Percentiles rank a stretch among this genome's conserved stretches.
phyloP scores from a whole-genome alignment of 2,888 invertebrate species.

The Megalurothrips usitatus region DNA sequence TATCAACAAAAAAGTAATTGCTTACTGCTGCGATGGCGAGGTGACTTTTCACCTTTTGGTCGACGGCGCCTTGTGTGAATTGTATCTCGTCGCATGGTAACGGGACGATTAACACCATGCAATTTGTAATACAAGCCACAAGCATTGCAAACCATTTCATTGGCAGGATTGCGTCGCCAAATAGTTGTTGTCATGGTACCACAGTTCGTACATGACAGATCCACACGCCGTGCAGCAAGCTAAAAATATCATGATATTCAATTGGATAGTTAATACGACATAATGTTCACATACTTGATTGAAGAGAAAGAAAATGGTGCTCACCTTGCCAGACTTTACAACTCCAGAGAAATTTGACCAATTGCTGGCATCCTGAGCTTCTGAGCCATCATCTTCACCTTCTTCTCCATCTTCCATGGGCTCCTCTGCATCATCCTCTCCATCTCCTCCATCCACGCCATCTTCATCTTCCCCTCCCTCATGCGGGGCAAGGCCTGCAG shows the following conservation, averaged over 20 bases:
- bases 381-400: background rate
- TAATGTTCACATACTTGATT: background rate
- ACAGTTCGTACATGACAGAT: constrained; percentile 92
- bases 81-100: constrained; percentile 93
- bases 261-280: background rate
- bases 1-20: background rate
- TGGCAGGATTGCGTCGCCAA: constrained; percentile 92
- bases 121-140: constrained; percentile 97
- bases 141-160: constrained; percentile 98
- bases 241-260: background rate
- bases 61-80: constrained; percentile 90
- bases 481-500: background rate
- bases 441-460: constrained; percentile 32
- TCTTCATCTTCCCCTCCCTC: constrained; percentile 32
- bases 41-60: constrained; percentile 62
- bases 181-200: constrained; percentile 96
- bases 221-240: constrained; percentile 56
- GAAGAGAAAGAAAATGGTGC: constrained; percentile 31
- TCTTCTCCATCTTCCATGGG: constrained; percentile 25
- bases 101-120: constrained; percentile 88
- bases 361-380: constrained; percentile 41
- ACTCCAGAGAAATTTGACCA: constrained; percentile 47
- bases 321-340: constrained; percentile 42
- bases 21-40: constrained; percentile 45
- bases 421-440: constrained; percentile 22